Evolutionary conservation across 2,113 vertebrate genomes (phyloP).

Genomic region (Taurulus bubalis): DNA sequence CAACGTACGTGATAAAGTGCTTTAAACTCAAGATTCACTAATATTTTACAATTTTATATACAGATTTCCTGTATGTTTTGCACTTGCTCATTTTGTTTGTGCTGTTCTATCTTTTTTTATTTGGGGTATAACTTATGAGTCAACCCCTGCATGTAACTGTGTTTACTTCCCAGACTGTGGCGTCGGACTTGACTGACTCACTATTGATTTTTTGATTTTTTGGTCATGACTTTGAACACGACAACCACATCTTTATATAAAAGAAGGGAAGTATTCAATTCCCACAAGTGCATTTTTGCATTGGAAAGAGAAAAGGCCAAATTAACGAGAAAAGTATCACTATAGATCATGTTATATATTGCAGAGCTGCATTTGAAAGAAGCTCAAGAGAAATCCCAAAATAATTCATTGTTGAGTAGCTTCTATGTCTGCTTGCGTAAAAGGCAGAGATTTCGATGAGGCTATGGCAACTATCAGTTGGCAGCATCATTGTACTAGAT

Average conservation of each 20-base stretch:
- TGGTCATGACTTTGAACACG: not conserved
- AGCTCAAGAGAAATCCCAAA: not conserved
- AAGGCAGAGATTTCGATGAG: not conserved
- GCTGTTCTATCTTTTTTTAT: not conserved
- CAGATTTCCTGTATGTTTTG: not conserved
- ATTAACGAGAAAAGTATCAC: not conserved
- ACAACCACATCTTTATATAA: not conserved
- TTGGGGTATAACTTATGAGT: slow-evolving; percentile 5
- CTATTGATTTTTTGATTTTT: not conserved
- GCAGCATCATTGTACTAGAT: not conserved
- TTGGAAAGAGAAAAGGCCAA: not conserved
- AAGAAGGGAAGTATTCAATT: not conserved
- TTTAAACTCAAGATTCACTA: slow-evolving; percentile 1
- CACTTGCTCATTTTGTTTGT: not conserved
- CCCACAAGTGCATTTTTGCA: not conserved
- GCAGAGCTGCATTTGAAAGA: not conserved
- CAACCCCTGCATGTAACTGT: slow-evolving; percentile 1
- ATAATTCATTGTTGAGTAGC: not conserved
- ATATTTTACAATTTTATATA: too few relatives aligned
- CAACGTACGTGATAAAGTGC: not conserved
- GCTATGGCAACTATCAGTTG: not conserved
- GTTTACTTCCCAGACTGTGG: slow-evolving; percentile 5
- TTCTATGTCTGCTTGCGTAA: not conserved
- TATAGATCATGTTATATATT: not conserved
- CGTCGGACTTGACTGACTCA: slow-evolving; percentile 10